Evolutionary conservation across 1,140 invertebrate species (phyloP).

Genomic region (Acromyrmex echinatior): DNA sequence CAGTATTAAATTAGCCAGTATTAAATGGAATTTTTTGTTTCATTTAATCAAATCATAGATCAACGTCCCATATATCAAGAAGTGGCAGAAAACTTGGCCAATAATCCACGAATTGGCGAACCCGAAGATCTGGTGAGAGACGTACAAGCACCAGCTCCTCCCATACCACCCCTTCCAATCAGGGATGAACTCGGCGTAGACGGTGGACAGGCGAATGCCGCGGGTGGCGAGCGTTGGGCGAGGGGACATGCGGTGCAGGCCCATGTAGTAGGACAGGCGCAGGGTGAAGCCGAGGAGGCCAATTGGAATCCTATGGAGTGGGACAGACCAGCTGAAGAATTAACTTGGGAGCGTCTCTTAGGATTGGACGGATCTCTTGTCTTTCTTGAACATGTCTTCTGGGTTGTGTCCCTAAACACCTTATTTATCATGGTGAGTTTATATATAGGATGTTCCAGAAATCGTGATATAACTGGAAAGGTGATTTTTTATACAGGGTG

Average conservation of each 20-base stretch:
- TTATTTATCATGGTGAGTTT: conserved; percentile 94
- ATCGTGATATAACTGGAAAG: too few species aligned
- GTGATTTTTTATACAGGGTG: too few species aligned
- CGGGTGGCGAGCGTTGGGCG: conserved; percentile 81
- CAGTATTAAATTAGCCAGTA: too few species aligned
- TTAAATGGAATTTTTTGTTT: neutral
- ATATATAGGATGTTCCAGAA: too few species aligned
- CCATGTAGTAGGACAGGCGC: conserved; percentile 84
- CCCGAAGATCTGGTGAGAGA: conserved; percentile 46
- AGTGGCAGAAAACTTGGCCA: conserved; percentile 66
- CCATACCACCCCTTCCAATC: conserved; percentile 52
- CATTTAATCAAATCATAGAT: conserved; percentile 44
- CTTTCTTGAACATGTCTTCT: conserved; percentile 99
- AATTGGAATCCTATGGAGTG: conserved; percentile 99
- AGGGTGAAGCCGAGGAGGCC: conserved; percentile 93
- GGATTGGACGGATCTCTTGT: conserved; percentile 98
- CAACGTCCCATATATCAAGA: conserved; percentile 69
- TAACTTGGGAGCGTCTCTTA: conserved; percentile 98
- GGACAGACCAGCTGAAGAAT: conserved; percentile 98
- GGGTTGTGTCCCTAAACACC: conserved; percentile 99
- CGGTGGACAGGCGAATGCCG: conserved; percentile 73
- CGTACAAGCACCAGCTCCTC: conserved; percentile 56
- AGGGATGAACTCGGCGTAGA: conserved; percentile 73
- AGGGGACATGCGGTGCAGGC: conserved; percentile 75
- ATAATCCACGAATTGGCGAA: conserved; percentile 65